Evolutionary conservation across 2,888 invertebrate species (phyloP), one percentile per base, ranked within the genome.

Genomic region (Drosophila basisetae): DNA sequence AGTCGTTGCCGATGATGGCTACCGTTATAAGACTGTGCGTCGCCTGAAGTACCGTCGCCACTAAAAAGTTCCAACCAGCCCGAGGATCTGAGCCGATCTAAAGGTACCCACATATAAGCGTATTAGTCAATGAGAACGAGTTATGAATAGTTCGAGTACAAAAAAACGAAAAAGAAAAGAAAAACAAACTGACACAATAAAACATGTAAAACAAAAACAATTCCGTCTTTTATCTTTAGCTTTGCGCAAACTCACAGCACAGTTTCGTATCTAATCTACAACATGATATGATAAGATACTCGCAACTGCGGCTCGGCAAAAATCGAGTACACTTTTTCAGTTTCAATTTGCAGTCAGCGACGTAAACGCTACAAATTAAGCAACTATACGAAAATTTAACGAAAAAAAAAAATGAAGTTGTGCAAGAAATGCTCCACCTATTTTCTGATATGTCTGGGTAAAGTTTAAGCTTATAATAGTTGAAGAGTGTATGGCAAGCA

Each of bases 361-460:
- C 82, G 88, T 84, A 69, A 82, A 72, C 78, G 70, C 50, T 59
- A 67, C 59, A 72, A 79, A 68, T 70, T 53, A 65, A 50, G 4
- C 31, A 33, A 47, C 18, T 13, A 18, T 25, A 41, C 43, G 66
- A 41, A 69, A 28, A 73, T 4, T 16, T 6, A 72, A 70, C 67
- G 25, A 25, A 47, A 25, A 47, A 82, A 87, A 65, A 83, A 87
- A 84, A 92, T 91, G 91, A 89, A 88, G 78, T 78, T 84, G 76
- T 53, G 83, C 35, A 92, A 90, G 73, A 91, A 88, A 72, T 84
- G 64, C 49, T 84, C 91, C 62, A 89, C 92, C 53, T 91, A 87
- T 67, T 80, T 92, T 79, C 78, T 92, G 82, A 90, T 92, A 64
- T 86, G 91, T 70, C 72, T 92, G 62, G 91, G 92, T 92, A 92